Percentiles rank a stretch among this genome's conserved stretches.
These are phyloP conservation scores for Protonibea diacanthus DNA, from an alignment of 2,797 vertebrate genomes.

Conservation along the genomic window DNA sequence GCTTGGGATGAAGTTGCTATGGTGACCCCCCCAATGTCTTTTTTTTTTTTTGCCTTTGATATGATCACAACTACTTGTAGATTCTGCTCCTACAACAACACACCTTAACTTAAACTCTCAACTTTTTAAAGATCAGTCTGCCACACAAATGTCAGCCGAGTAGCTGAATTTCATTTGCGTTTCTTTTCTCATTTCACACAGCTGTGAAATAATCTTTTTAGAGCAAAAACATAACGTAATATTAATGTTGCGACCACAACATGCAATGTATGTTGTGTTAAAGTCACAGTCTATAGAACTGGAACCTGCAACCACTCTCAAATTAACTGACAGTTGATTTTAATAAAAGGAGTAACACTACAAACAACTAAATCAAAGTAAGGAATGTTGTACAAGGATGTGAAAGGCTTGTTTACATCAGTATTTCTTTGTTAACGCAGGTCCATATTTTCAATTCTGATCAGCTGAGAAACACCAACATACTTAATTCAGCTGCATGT, in stretches of 20 bases:
- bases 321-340: slow-evolving; percentile 21
- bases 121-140: slow-evolving; percentile 32
- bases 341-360: slow-evolving; percentile 24
- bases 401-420: slow-evolving; percentile 19
- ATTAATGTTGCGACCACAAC: slow-evolving; percentile 32
- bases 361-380: slow-evolving; percentile 6
- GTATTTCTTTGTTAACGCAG: neutral
- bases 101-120: slow-evolving; percentile 9
- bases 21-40: slow-evolving; percentile 42
- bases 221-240: slow-evolving; percentile 5
- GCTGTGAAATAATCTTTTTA: slow-evolving; percentile 43
- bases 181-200: slow-evolving; percentile 18
- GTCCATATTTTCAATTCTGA: slow-evolving; percentile 22
- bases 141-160: neutral
- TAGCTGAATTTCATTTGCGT: neutral
- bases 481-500: neutral
- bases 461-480: slow-evolving; percentile 4
- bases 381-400: slow-evolving; percentile 5
- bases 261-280: slow-evolving; percentile 4
- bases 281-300: slow-evolving; percentile 13
- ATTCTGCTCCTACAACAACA: slow-evolving; percentile 30
- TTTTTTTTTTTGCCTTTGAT: slow-evolving; percentile 32
- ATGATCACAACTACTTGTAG: slow-evolving; percentile 14
- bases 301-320: slow-evolving; percentile 7
- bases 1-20: slow-evolving; percentile 87